Conservation (phyloP, 2,888 invertebrate genomes). For the Axea sp. region DNA sequence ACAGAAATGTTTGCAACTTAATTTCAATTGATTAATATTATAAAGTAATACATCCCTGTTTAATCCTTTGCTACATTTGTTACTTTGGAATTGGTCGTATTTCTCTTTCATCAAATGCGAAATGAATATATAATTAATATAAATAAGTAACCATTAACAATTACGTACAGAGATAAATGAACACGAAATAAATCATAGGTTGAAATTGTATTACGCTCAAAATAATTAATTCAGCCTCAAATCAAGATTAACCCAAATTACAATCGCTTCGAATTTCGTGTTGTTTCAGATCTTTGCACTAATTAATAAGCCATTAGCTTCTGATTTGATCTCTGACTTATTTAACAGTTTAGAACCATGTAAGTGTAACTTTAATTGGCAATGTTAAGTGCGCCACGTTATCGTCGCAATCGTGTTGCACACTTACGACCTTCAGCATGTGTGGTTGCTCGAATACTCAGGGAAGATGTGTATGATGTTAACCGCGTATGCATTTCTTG, state of each 20-base stretch:
- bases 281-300: constrained; percentile 58
- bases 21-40: no score
- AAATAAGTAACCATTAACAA: constrained; percentile 20
- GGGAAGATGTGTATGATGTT: constrained; percentile 35
- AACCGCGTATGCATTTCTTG: constrained; percentile 27
- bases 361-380: constrained; percentile 61
- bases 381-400: constrained; percentile 55
- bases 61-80: no score
- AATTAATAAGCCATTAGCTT: constrained; percentile 57
- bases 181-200: constrained; percentile 24
- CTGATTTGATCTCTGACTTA: constrained; percentile 56
- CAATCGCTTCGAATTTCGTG: constrained; percentile 59
- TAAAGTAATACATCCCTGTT: no score
- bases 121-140: no score
- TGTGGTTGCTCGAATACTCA: constrained; percentile 41
- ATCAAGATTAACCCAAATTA: constrained; percentile 62
- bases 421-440: constrained; percentile 47
- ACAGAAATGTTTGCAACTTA: constrained; percentile 1
- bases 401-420: constrained; percentile 48
- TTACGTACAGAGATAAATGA: constrained; percentile 13
- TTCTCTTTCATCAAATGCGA: no score
- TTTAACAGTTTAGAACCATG: constrained; percentile 58
- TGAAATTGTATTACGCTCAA: constrained; percentile 31
- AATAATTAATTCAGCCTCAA: constrained; percentile 51
- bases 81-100: no score